Evolutionary conservation across 1,140 invertebrate species (phyloP), one percentile per base, ranked within the genome.

Genomic region (Plodia interpunctella): DNA sequence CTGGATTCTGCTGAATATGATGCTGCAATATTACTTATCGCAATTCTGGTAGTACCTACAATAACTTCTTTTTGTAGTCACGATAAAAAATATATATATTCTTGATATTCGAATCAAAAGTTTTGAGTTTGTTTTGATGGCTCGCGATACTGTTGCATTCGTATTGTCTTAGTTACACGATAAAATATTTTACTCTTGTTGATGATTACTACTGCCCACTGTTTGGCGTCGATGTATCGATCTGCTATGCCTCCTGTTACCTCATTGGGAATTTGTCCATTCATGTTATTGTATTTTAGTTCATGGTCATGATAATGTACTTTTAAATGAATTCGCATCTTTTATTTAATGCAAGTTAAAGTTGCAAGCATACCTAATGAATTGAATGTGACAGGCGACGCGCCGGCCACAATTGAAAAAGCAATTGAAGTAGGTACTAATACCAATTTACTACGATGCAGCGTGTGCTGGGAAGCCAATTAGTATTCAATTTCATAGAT

Each of bases 161-260:
- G n/a, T n/a, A n/a, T n/a, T n/a, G n/a, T n/a, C n/a, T n/a, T n/a
- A n/a, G n/a, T n/a, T n/a, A n/a, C n/a, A n/a, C n/a, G n/a, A n/a
- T n/a, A n/a, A n/a, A n/a, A n/a, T 74, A 60, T 65, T 74, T 65
- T 68, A 67, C 65, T 66, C 62, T 60, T 52, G 63, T 57, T 65
- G 65, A 51, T 65, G 59, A 59, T 56, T 6, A 44, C 56, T 52
- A 70, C 63, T 72, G 66, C 63, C 80, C 76, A 74, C 74, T 70
- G 70, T 62, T 80, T 76, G 80, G 79, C 82, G 84, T 78, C 80
- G 66, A 63, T 51, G 68, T 87, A 87, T 87, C 75, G 84, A 87
- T 87, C 75, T 76, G 69, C 57, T 60, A 55, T 64, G 1, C 38
- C 11, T 70, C 60, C 55, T 64, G 65, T 72, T 56, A 72, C 72